Percentiles rank a stretch among this genome's conserved stretches.
Evolutionary conservation across 2,888 invertebrate genomes (phyloP).

Genomic region (Ethmia dodecea): DNA sequence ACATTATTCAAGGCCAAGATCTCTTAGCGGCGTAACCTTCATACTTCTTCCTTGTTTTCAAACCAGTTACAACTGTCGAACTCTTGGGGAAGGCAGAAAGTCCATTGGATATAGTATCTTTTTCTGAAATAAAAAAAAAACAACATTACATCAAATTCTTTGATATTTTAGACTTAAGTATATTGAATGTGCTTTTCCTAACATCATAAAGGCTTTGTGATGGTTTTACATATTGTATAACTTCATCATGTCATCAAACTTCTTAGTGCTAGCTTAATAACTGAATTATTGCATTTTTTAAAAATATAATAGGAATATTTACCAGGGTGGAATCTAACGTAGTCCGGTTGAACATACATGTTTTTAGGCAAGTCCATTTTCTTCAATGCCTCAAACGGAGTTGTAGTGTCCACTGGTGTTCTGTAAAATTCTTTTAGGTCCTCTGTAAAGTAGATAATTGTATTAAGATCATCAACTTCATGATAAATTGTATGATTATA

Average conservation of each 20-base stretch:
- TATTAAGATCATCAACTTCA: background rate
- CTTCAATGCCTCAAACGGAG: slow-evolving; percentile 85
- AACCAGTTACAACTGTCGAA: slow-evolving; percentile 89
- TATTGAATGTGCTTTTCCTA: background rate
- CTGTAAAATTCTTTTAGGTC: slow-evolving; percentile 85
- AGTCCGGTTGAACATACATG: slow-evolving; percentile 89
- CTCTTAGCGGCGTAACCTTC: slow-evolving; percentile 81
- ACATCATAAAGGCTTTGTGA: too few relatives aligned
- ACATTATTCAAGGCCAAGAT: slow-evolving; percentile 72
- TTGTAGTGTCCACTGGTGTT: slow-evolving; percentile 82
- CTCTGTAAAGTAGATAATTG: slow-evolving; percentile 64
- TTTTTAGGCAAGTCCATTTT: slow-evolving; percentile 89
- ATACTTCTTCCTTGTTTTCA: slow-evolving; percentile 90
- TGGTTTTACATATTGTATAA: background rate
- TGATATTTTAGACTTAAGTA: too few relatives aligned
- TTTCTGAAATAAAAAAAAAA: slow-evolving; percentile 48
- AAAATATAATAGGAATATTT: background rate
- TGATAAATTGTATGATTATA: background rate
- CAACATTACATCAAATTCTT: too few relatives aligned
- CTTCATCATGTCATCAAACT: too few relatives aligned
- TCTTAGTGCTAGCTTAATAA: too few relatives aligned
- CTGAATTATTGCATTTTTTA: background rate
- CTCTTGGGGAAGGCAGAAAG: slow-evolving; percentile 90
- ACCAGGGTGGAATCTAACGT: slow-evolving; percentile 91
- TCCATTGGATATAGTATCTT: slow-evolving; percentile 76